Percentiles rank a stretch among this genome's conserved stretches.
These are phyloP conservation scores for Mamestra brassicae DNA, from an alignment of 2,888 invertebrate genomes.

Conservation along the genomic window DNA sequence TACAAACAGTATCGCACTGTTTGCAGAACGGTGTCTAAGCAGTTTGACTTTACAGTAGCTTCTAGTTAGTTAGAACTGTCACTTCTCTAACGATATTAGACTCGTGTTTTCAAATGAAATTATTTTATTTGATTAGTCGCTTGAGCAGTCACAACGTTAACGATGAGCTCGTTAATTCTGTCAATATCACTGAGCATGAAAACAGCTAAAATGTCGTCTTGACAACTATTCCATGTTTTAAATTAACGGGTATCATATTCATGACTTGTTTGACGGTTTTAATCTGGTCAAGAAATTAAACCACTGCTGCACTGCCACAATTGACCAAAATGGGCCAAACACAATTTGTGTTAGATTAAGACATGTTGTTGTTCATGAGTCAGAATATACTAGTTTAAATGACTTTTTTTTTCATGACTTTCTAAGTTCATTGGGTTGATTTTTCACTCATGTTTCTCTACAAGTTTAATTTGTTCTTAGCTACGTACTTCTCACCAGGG, in stretches of 20 bases:
- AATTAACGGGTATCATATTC: conserved; percentile 1
- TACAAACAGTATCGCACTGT: background rate
- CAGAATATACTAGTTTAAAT: background rate
- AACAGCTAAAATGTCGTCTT: conserved; percentile 49
- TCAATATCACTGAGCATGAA: conserved; percentile 42
- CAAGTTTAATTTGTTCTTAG: too few relatives aligned
- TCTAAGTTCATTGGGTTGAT: background rate
- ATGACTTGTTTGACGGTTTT: conserved; percentile 3
- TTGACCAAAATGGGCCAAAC: conserved; percentile 12
- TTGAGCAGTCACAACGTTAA: conserved; percentile 40
- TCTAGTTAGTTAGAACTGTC: conserved; percentile 5
- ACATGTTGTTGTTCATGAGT: background rate
- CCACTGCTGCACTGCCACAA: background rate
- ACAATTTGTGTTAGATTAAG: conserved; percentile 9
- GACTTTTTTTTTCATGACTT: too few relatives aligned
- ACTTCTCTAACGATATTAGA: conserved; percentile 7
- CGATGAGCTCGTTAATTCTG: conserved; percentile 54
- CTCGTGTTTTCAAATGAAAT: conserved; percentile 27
- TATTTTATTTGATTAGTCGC: conserved; percentile 46
- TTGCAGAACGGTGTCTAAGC: background rate
- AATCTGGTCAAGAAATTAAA: conserved; percentile 21
- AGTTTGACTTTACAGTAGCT: background rate
- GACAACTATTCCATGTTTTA: background rate
- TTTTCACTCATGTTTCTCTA: background rate
- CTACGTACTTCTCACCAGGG: too few relatives aligned